These are phyloP conservation scores for Corella eumyota DNA, from an alignment of 23 tunicate genomes.

Conservation along the genomic window DNA sequence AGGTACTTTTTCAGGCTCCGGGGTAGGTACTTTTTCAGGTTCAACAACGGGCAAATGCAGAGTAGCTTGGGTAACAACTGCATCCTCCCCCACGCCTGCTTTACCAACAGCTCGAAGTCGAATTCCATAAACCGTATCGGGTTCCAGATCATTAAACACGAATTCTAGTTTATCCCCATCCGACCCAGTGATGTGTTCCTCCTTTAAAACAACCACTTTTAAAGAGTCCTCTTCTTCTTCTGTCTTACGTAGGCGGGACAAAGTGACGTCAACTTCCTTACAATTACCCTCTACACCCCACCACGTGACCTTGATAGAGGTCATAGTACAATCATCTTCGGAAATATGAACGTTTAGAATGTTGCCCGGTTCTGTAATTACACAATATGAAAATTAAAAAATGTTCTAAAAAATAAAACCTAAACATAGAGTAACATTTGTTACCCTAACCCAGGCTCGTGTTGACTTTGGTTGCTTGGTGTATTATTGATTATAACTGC, in stretches of 20 bases:
- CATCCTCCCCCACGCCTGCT: constrained; percentile 46
- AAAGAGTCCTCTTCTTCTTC: constrained; percentile 9
- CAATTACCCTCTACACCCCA: constrained; percentile 69
- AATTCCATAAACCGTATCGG: constrained; percentile 42
- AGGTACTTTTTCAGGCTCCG: not conserved
- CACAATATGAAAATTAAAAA: constrained; percentile 1
- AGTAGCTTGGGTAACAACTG: constrained; percentile 36
- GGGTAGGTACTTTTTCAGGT: not conserved
- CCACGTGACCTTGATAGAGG: constrained; percentile 50
- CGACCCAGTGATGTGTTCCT: constrained; percentile 3
- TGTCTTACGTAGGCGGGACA: constrained; percentile 17
- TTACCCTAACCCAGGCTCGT: no score
- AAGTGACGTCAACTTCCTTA: constrained; percentile 34
- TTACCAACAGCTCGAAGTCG: constrained; percentile 32
- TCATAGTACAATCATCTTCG: constrained; percentile 27
- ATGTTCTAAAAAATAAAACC: no score
- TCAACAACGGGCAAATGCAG: not conserved
- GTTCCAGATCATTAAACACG: constrained; percentile 29
- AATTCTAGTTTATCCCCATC: constrained; percentile 9
- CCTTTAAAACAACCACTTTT: constrained; percentile 8
- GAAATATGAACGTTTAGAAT: constrained; percentile 59
- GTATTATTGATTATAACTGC: no score
- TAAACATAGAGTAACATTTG: not conserved
- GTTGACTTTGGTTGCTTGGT: no score
- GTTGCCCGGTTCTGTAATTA: constrained; percentile 74